Evolutionary conservation across 2,888 invertebrate genomes (phyloP).

Genomic region (Eupeodes luniger): DNA sequence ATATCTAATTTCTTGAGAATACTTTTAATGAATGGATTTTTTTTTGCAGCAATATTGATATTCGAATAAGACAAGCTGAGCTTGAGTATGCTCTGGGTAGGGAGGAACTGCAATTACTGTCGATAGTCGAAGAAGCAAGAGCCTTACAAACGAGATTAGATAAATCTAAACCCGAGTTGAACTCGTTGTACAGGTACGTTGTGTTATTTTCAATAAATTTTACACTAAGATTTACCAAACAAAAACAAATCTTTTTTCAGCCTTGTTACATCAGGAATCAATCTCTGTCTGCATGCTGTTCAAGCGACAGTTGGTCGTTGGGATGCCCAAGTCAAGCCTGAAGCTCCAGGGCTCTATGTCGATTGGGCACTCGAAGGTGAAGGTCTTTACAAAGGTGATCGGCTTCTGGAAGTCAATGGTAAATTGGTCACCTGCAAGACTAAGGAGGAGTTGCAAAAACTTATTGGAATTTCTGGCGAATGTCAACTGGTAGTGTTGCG

Average conservation of each 20-base stretch:
- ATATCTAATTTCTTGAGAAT: background rate
- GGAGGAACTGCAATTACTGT: conserved; percentile 93
- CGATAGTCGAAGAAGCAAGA: conserved; percentile 92
- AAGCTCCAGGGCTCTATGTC: conserved; percentile 88
- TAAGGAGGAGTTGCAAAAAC: conserved; percentile 89
- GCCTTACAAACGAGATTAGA: conserved; percentile 92
- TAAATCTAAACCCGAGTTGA: conserved; percentile 86
- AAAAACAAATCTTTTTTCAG: conserved; percentile 61
- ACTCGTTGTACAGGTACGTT: conserved; percentile 86
- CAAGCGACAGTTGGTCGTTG: conserved; percentile 90
- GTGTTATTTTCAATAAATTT: background rate
- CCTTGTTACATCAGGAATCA: conserved; percentile 83
- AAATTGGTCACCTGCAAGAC: conserved; percentile 88
- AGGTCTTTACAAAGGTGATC: conserved; percentile 90
- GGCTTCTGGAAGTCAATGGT: conserved; percentile 92
- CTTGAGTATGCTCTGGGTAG: conserved; percentile 94
- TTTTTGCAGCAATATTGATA: conserved; percentile 91
- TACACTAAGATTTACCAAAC: background rate
- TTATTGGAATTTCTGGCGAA: conserved; percentile 85
- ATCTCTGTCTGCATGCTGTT: conserved; percentile 87
- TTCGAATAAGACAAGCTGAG: conserved; percentile 95
- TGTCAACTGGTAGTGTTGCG: conserved; percentile 83
- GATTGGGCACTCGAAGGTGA: conserved; percentile 94
- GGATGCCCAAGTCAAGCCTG: conserved; percentile 89
- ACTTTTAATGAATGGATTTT: background rate